These are phyloP conservation scores for Podotricha telesiphe DNA, from an alignment of 2,888 invertebrate genomes.

Conservation along the genomic window DNA sequence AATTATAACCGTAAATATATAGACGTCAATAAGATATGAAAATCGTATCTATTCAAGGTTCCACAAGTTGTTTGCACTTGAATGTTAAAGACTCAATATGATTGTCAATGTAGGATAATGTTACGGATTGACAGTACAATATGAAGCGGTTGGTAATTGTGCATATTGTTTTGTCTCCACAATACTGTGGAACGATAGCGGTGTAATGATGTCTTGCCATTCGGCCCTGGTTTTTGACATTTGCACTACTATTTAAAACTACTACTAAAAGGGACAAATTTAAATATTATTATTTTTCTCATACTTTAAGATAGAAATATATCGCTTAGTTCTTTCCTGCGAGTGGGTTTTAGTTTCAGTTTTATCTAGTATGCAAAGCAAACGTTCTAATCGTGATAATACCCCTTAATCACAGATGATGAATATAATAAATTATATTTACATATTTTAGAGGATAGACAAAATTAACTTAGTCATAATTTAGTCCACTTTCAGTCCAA, in stretches of 20 bases:
- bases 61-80: conserved; percentile 9
- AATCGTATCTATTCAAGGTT: conserved; percentile 4
- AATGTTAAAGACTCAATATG: conserved; percentile 29
- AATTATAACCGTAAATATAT: neutral
- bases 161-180: conserved; percentile 39
- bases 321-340: too few relatives aligned
- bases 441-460: too few relatives aligned
- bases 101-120: conserved; percentile 32
- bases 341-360: too few relatives aligned
- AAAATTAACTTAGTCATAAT: too few relatives aligned
- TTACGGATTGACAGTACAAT: conserved; percentile 37
- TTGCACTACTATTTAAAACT: neutral
- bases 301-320: too few relatives aligned
- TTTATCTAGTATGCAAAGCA: too few relatives aligned
- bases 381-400: too few relatives aligned
- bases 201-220: conserved; percentile 36
- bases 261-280: neutral
- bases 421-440: too few relatives aligned
- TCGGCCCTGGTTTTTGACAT: conserved; percentile 22
- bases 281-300: too few relatives aligned
- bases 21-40: neutral
- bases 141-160: conserved; percentile 30
- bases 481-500: too few relatives aligned
- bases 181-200: conserved; percentile 4
- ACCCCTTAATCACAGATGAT: too few relatives aligned